A percentile compares a stretch with the other conserved stretches of the same genome.
These are phyloP conservation scores for Gephyroberyx darwinii DNA, from an alignment of 2,797 vertebrate species.

Conservation along the genomic window DNA sequence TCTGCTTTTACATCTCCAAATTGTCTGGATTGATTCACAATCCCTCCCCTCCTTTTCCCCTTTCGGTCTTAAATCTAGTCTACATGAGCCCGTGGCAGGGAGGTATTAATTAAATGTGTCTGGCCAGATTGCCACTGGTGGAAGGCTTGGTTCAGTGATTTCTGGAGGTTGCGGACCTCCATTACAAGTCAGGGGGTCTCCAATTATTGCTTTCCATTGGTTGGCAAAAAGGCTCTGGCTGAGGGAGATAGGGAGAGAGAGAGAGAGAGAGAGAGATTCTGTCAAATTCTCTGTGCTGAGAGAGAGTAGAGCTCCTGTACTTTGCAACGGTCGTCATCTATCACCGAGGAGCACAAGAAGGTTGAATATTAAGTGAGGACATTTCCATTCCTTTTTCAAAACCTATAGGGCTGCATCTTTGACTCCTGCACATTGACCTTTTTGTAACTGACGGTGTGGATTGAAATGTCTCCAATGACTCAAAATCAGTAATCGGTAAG, in stretches of 20 bases:
- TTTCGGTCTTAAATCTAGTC: constrained; percentile 7
- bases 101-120: constrained; percentile 22
- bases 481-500: constrained; percentile 12
- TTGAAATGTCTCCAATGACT: neutral
- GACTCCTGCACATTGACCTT: constrained; percentile 23
- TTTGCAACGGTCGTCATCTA: constrained; percentile 28
- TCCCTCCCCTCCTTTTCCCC: neutral
- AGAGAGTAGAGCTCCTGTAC: constrained; percentile 29
- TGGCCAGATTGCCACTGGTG: constrained; percentile 14
- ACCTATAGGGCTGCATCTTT: neutral
- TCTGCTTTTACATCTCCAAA: constrained; percentile 1
- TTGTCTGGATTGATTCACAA: constrained; percentile 5
- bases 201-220: constrained; percentile 26
- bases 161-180: constrained; percentile 32
- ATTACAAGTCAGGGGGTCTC: constrained; percentile 30
- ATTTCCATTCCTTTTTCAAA: constrained; percentile 15
- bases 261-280: neutral
- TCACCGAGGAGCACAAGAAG: constrained; percentile 28
- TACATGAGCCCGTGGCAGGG: neutral
- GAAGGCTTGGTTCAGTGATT: constrained; percentile 29
- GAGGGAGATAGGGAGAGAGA: constrained; percentile 8
- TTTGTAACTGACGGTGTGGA: constrained; percentile 5
- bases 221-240: constrained; percentile 17
- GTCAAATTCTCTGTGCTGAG: constrained; percentile 25
- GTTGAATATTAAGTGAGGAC: constrained; percentile 42